Evolutionary conservation across 2,888 invertebrate species (phyloP), one percentile per base, ranked within the genome.

Genomic region (Ischnus inquisitorius): DNA sequence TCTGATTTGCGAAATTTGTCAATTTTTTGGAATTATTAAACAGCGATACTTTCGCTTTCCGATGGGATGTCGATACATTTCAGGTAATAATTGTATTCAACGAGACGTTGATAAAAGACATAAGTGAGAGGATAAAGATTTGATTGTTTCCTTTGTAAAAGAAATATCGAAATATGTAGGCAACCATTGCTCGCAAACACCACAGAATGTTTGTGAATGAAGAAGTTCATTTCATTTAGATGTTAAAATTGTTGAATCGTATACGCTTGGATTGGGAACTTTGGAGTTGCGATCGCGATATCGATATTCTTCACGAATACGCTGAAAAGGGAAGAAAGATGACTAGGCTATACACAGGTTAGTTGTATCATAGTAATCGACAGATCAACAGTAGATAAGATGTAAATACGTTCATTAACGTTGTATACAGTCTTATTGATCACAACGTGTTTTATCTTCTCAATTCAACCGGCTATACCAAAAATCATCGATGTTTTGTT

Each of bases 401-500:
- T 16, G 5, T 67, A 46, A 0, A 67, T 14, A 14, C 3, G 46
- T n/a, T 51, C 14, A 41, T 62, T 39, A 0, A n/a, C 39, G n/a
- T 39, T 76, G 8, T 10, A 2, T 19, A 46, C 39, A 83, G 83
- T 54, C 54, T 12, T 6, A 3, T 25, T 79, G 10, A 75, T 65
- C 43, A 54, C 64, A 8, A 60, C 64, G 1, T 39, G 22, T n/a
- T 28, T 69, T 10, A 10, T 83, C 19, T 79, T 65, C 46, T 3
- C 69, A 14, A 41, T 54, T 1, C 83, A 83, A 71, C 83, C 83
- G 64, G n/a, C 69, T 2, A 41, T 75, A 19, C 69, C 79, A 8
- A 79, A 79, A 39, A 46, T 83, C 10, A 54, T 83, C n/a, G 83
- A 83, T 25, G 22, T 64, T 19, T 39, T 75, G 3, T 16, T 83